Evolutionary conservation across 1,140 invertebrate species (phyloP), one percentile per base, ranked within the genome.

Genomic region (Drosophila lacteicornis): DNA sequence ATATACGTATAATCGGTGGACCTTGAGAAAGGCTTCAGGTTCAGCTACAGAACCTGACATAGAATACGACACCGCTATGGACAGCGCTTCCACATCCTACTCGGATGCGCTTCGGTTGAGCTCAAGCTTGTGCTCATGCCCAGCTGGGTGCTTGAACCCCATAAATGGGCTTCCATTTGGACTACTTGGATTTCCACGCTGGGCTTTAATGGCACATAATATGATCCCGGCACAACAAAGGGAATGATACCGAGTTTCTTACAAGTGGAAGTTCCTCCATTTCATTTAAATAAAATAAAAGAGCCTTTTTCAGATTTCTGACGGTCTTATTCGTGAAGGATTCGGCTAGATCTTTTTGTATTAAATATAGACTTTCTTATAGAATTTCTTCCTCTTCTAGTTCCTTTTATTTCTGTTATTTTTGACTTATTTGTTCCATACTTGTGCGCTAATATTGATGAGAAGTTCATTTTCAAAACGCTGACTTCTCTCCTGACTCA

Each of bases 11-110:
- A 43, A 77, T 61, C 58, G 40, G 11, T 59, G 43, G 77, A 79
- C 76, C 76, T 78, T 79, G 76, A 79, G 42, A 58, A 59, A 42
- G 75, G 75, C 75, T 76, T 78, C 73, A 59, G 27, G 63, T 78
- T 78, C 38, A 55, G 40, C 50, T 57, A 57, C 17, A 58, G 65
- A 67, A 63, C 65, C 58, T 45, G 63, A 47, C 51, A 42, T 63
- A 43, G 65, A 78, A 79, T 30, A 15, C 33, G 76, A 78, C 40
- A 78, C 65, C 53, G 45, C 47, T 27, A 42, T 62, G 56, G 38
- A n/a, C 38, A 60, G 38, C 42, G 40, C 13, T 17, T 53, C 42
- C 42, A 66, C 25, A 71, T 73, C 38, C 66, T 59, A 58, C 38
- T 42, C 43, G 36, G 69, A 25, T 71, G 55, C 73, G 60, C 47